Percentiles rank a stretch among this genome's conserved stretches.
These are phyloP conservation scores for Agrochola macilenta DNA, from an alignment of 2,888 invertebrate species.

Conservation along the genomic window DNA sequence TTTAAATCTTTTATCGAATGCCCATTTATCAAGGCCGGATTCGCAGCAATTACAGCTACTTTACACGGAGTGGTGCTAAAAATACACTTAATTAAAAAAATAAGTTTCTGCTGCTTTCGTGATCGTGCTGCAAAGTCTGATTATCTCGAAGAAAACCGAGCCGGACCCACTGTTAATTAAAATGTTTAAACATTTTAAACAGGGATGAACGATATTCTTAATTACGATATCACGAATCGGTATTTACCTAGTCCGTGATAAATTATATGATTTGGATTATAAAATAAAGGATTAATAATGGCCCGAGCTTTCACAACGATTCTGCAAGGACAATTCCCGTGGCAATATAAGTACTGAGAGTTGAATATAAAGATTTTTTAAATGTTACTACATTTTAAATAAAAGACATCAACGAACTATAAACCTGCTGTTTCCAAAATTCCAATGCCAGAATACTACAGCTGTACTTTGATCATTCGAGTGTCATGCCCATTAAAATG, in stretches of 20 bases:
- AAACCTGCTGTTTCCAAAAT: conserved; percentile 16
- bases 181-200: conserved; percentile 46
- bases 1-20: conserved; percentile 36
- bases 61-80: conserved; percentile 55
- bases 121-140: conserved; percentile 40
- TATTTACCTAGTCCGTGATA: conserved; percentile 22
- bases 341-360: neutral
- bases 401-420: conserved; percentile 15
- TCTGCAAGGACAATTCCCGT: neutral
- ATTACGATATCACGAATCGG: conserved; percentile 17
- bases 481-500: conserved; percentile 68
- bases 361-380: neutral
- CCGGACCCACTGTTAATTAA: conserved; percentile 51
- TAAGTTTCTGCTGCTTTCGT: conserved; percentile 35
- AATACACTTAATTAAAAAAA: conserved; percentile 61
- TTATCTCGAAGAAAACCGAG: conserved; percentile 49
- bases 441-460: neutral
- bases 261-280: conserved; percentile 16
- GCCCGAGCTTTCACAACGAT: neutral
- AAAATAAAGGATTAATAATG: conserved; percentile 4
- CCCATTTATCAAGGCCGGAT: conserved; percentile 46
- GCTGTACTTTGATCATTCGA: conserved; percentile 37
- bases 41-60: conserved; percentile 46
- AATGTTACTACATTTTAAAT: neutral
- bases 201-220: conserved; percentile 28